Evolutionary conservation across 2,888 invertebrate species (phyloP).

Genomic region (Rotaria socialis): DNA sequence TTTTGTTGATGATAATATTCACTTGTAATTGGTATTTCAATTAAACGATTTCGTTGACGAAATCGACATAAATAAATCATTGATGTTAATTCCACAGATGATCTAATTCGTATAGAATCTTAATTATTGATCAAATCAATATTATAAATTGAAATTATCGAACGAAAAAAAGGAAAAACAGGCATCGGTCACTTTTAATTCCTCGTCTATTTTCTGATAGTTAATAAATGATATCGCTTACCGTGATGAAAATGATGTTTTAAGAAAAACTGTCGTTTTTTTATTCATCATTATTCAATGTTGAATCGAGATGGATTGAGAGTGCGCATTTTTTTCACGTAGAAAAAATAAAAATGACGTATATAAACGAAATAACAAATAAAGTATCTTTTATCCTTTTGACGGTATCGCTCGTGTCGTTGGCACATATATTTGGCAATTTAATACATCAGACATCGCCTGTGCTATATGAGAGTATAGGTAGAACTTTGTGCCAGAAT

Average conservation of each 20-base stretch:
- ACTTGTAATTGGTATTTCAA: constrained; percentile 10
- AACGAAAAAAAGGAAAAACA: background rate
- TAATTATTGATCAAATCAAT: background rate
- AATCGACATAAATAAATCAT: constrained; percentile 34
- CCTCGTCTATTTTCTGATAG: background rate
- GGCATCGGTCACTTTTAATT: no score
- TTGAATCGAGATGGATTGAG: background rate
- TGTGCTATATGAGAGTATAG: background rate
- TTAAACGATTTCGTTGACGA: constrained; percentile 29
- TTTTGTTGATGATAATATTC: constrained; percentile 5
- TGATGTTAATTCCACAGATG: background rate
- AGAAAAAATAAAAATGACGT: background rate
- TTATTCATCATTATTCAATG: background rate
- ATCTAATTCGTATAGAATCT: background rate
- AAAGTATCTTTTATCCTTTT: constrained; percentile 26
- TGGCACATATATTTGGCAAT: background rate
- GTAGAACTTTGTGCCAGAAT: constrained; percentile 26
- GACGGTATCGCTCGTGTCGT: constrained; percentile 6
- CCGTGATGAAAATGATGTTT: background rate
- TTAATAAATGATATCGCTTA: background rate
- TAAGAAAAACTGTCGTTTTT: background rate
- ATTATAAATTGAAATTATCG: background rate
- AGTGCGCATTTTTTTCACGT: background rate
- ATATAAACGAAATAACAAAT: background rate
- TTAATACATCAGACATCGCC: constrained; percentile 18